These are phyloP conservation scores for Hexactinellida sp. DNA, from an alignment of 37 sponge, comb jelly and placozoan species.

Conservation along the genomic window DNA sequence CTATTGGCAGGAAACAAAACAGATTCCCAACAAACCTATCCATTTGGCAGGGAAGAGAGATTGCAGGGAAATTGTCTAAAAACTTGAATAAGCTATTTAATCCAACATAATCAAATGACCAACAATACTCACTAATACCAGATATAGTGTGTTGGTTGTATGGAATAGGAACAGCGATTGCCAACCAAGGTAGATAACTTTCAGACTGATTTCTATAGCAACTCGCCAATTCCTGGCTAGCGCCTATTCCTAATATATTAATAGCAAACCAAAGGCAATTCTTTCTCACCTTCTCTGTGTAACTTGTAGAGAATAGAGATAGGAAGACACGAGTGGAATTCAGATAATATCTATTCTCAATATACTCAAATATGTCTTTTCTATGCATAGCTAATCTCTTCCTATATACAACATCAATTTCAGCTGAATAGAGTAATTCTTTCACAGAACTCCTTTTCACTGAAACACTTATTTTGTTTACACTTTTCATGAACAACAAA, in stretches of 20 bases:
- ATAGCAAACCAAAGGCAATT: not conserved
- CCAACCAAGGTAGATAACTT: not conserved
- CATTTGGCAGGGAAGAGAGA: not conserved
- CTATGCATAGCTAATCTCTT: not conserved
- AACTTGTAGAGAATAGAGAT: not conserved
- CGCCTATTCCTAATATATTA: not conserved
- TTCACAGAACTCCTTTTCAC: not conserved
- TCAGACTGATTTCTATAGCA: not conserved
- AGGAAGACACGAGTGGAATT: not conserved
- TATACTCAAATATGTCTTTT: not conserved
- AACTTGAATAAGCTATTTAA: not conserved
- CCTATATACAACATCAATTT: not conserved
- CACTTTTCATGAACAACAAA: not conserved
- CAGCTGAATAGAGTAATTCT: not conserved
- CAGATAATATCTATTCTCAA: not conserved
- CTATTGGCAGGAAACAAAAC: slow-evolving; percentile 74
- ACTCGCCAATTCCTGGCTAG: not conserved
- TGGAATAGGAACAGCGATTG: not conserved
- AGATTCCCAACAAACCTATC: slow-evolving; percentile 27
- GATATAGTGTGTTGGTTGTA: not conserved
- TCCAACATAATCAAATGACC: not conserved
- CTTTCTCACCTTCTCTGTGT: not conserved
- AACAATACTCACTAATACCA: not conserved
- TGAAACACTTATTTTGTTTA: not conserved
- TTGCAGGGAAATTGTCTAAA: not conserved